Evolutionary conservation across 2,113 vertebrate genomes (phyloP).

Genomic region (Dasypus novemcinctus): DNA sequence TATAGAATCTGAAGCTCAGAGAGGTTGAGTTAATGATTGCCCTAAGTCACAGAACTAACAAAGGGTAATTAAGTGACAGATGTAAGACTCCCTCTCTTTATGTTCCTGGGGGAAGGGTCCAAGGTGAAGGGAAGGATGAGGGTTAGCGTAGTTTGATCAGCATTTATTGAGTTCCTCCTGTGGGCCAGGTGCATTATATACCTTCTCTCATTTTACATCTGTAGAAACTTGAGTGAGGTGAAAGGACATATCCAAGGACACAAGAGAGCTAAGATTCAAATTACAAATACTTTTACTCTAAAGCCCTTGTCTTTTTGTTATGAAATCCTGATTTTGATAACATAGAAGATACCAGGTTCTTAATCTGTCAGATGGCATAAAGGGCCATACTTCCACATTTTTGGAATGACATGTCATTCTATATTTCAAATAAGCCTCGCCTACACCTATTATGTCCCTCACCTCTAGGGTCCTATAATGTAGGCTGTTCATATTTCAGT

Average conservation of each 20-base stretch:
- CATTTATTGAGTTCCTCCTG: background rate
- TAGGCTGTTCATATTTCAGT: background rate
- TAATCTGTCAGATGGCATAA: background rate
- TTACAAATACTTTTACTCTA: background rate
- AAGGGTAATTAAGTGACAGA: background rate
- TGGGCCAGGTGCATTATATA: background rate
- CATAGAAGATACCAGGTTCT: background rate
- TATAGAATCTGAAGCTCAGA: background rate
- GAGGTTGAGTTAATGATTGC: background rate
- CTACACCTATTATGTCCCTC: background rate
- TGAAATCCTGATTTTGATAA: background rate
- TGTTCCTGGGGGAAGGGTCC: accelerated
- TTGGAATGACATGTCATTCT: background rate
- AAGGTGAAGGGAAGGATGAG: background rate
- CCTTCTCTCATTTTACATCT: background rate
- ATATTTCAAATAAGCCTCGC: background rate
- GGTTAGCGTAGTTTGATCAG: background rate
- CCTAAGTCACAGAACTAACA: background rate
- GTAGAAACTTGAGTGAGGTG: background rate
- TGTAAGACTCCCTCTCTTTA: background rate
- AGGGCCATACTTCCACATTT: accelerated
- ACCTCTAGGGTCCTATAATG: background rate
- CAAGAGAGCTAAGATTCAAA: background rate
- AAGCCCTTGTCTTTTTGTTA: background rate
- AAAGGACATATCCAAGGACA: background rate